Percentiles rank a stretch among this genome's conserved stretches.
phyloP scores from a whole-genome alignment of 1,140 invertebrate genomes.

The Eriocheir sinensis region DNA sequence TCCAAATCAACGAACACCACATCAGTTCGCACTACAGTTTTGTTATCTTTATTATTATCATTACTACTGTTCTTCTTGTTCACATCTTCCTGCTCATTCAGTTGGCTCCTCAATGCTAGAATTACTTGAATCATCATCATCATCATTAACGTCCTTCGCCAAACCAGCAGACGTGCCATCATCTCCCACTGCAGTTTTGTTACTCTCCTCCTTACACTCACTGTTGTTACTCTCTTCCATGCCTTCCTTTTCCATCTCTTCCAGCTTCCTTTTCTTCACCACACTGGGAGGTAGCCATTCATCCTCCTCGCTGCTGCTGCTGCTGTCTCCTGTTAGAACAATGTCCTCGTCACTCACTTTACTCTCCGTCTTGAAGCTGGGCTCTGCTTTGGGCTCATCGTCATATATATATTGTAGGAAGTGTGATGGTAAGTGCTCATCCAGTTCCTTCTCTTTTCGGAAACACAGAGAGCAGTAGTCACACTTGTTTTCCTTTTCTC shows the following conservation, averaged over 20 bases:
- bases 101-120: too few species aligned
- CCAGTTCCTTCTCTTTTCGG: background rate
- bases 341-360: background rate
- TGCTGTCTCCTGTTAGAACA: background rate
- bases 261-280: background rate
- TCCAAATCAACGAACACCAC: too few species aligned
- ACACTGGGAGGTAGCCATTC: slow-evolving; percentile 41
- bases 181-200: too few species aligned
- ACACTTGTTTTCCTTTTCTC: slow-evolving; percentile 33
- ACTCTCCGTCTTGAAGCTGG: background rate
- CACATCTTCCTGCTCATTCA: too few species aligned
- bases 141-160: too few species aligned
- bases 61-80: too few species aligned
- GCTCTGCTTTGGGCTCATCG: background rate
- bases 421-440: slow-evolving; percentile 51
- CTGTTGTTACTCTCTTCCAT: background rate
- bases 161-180: too few species aligned
- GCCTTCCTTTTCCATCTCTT: background rate
- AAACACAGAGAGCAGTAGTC: slow-evolving; percentile 52
- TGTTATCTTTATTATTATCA: too few species aligned
- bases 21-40: too few species aligned
- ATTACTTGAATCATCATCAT: too few species aligned
- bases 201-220: background rate
- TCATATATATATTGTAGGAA: slow-evolving; percentile 31
- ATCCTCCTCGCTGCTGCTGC: slow-evolving; percentile 40